These are phyloP conservation scores for Fulmarus glacialis DNA, from an alignment of 2,113 vertebrate species.

Conservation along the genomic window DNA sequence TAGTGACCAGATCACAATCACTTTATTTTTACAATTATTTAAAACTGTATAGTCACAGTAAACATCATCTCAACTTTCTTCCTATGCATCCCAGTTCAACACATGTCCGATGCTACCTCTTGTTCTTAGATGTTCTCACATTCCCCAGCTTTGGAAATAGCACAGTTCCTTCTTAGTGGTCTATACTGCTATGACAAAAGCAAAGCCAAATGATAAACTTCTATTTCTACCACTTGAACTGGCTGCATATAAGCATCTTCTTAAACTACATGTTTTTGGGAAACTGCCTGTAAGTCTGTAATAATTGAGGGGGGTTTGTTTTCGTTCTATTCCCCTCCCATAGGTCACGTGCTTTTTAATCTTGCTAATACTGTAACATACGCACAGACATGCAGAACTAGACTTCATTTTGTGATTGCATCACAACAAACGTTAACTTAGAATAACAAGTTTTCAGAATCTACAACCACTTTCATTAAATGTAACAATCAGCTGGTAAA, in stretches of 20 bases:
- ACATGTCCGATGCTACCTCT: accelerated
- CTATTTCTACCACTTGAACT: background rate
- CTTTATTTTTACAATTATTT: background rate
- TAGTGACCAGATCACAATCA: background rate
- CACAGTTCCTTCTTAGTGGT: accelerated
- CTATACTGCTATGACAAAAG: background rate
- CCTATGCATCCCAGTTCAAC: background rate
- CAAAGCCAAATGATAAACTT: background rate
- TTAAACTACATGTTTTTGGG: background rate
- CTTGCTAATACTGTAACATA: background rate
- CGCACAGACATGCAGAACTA: background rate
- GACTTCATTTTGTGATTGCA: background rate
- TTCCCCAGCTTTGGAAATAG: background rate
- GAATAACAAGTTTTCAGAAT: background rate
- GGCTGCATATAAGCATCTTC: background rate
- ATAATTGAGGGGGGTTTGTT: accelerated
- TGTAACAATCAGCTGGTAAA: background rate
- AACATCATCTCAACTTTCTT: background rate
- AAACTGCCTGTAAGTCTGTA: background rate
- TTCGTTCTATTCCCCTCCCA: background rate
- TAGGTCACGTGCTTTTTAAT: background rate
- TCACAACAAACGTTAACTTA: background rate
- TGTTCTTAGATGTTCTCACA: background rate
- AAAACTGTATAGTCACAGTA: background rate
- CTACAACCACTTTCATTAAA: background rate